phyloP scores from a whole-genome alignment of 1,140 invertebrate genomes.

The Globodera ellingtonae region DNA sequence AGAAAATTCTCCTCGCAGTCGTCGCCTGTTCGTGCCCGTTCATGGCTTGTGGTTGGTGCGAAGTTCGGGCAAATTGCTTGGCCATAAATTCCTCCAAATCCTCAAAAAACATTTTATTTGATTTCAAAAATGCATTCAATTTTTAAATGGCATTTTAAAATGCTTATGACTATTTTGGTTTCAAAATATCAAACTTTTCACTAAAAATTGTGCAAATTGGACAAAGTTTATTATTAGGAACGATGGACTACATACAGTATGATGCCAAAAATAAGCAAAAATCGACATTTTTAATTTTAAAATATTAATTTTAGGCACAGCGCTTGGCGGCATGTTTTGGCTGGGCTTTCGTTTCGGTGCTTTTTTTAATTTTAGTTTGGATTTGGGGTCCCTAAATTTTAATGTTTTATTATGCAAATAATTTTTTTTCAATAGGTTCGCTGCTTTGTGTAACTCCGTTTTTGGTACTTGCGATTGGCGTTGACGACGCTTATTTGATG shows the following conservation, averaged over 20 bases:
- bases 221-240: no score
- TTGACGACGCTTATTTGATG: constrained; percentile 63
- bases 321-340: constrained; percentile 60
- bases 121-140: no score
- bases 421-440: constrained; percentile 26
- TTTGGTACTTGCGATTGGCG: constrained; percentile 62
- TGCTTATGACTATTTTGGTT: no score
- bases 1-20: constrained; percentile 53
- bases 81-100: no score
- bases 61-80: no score
- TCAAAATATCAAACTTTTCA: no score
- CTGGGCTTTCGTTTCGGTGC: constrained; percentile 51
- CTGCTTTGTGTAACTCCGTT: constrained; percentile 61
- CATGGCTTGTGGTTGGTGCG: constrained; percentile 51
- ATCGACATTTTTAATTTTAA: no score
- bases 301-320: constrained; percentile 37
- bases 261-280: no score
- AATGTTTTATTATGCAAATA: not conserved
- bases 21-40: constrained; percentile 60
- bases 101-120: not conserved
- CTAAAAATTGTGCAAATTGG: no score
- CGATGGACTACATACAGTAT: no score
- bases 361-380: not conserved
- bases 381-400: not conserved
- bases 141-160: no score